Evolutionary conservation across 2,797 vertebrate species (phyloP).

Genomic region (Tenualosa ilisha): DNA sequence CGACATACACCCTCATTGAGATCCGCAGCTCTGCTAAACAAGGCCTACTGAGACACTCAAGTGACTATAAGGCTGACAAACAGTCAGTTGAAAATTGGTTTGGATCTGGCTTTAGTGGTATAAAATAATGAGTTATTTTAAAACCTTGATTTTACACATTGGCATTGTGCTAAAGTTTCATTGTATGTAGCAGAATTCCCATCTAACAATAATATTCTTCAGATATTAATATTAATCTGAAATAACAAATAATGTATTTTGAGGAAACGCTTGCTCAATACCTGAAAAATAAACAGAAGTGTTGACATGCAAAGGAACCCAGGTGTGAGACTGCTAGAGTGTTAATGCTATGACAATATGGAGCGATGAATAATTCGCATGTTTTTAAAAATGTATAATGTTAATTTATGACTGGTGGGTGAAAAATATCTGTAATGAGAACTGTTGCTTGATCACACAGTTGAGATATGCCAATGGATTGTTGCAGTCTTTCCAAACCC

Average conservation of each 20-base stretch:
- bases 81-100: neutral
- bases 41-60: slow-evolving; percentile 51
- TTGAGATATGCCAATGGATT: neutral
- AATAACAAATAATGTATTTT: neutral
- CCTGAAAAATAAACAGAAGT: slow-evolving; percentile 29
- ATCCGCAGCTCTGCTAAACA: slow-evolving; percentile 50
- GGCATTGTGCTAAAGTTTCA: neutral
- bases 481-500: neutral
- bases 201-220: neutral
- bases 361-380: slow-evolving; percentile 76
- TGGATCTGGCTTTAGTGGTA: neutral
- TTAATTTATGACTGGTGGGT: slow-evolving; percentile 72
- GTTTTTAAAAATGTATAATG: slow-evolving; percentile 73
- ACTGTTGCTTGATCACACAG: slow-evolving; percentile 51
- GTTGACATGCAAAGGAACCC: slow-evolving; percentile 65
- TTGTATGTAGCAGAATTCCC: neutral
- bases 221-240: neutral
- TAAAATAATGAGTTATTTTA: neutral
- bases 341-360: slow-evolving; percentile 69
- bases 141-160: neutral
- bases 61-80: slow-evolving; percentile 17
- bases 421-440: slow-evolving; percentile 69
- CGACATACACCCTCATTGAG: slow-evolving; percentile 46
- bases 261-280: slow-evolving; percentile 27
- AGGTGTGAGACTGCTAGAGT: slow-evolving; percentile 65